Evolutionary conservation across 2,888 invertebrate genomes (phyloP).

Genomic region (Rapana venosa): DNA sequence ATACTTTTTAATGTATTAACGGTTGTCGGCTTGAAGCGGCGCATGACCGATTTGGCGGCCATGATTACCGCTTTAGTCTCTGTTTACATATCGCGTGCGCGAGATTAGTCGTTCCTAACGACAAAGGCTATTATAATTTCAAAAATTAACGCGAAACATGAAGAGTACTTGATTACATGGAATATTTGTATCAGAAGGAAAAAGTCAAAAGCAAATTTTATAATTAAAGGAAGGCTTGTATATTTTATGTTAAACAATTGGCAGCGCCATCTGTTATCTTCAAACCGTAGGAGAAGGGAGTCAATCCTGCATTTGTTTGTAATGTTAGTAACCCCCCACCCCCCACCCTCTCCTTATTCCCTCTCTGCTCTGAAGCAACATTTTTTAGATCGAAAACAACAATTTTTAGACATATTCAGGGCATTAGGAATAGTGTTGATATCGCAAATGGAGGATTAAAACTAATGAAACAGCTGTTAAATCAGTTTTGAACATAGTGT

Average conservation of each 20-base stretch:
- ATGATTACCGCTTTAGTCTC: constrained; percentile 31
- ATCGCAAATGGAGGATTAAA: too few species aligned
- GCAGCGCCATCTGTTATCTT: constrained; percentile 18
- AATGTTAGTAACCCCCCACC: too few species aligned
- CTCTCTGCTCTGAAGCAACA: too few species aligned
- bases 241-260: constrained; percentile 11
- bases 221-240: neutral
- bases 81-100: constrained; percentile 47
- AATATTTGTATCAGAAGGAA: neutral
- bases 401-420: too few species aligned
- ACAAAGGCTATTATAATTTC: neutral
- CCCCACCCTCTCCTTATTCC: too few species aligned
- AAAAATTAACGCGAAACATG: neutral
- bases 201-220: neutral
- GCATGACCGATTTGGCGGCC: constrained; percentile 37
- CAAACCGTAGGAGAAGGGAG: neutral
- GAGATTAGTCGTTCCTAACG: constrained; percentile 36
- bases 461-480: too few species aligned
- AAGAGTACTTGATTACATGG: neutral
- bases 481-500: too few species aligned
- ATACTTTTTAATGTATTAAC: neutral
- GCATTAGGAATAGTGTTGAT: too few species aligned
- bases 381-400: too few species aligned
- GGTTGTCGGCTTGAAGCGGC: constrained; percentile 34
- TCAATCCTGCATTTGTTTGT: neutral